Percentiles rank a stretch among this genome's conserved stretches.
Evolutionary conservation across 2,888 invertebrate genomes (phyloP).

Genomic region (Parascotia fuliginaria): DNA sequence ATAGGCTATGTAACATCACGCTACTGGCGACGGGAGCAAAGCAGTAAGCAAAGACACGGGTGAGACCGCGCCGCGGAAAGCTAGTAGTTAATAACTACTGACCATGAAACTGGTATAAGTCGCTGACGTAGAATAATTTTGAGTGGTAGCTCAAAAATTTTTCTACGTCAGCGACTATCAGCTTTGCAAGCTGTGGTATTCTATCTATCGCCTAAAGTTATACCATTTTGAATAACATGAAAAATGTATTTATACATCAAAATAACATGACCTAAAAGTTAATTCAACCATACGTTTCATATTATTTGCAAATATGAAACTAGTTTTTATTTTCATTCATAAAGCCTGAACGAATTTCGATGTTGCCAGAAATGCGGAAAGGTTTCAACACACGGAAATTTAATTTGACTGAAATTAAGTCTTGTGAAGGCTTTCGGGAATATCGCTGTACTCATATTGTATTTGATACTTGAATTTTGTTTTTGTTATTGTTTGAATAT

Average conservation of each 20-base stretch:
- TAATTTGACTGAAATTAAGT: conserved; percentile 39
- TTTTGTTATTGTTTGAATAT: neutral
- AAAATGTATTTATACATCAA: neutral
- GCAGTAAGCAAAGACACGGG: no score
- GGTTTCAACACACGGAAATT: conserved; percentile 32
- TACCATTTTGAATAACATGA: no score
- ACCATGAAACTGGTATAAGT: no score
- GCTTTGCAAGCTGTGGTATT: no score
- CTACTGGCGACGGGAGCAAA: no score
- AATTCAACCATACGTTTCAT: neutral
- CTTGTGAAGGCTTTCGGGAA: conserved; percentile 16
- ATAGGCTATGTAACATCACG: no score
- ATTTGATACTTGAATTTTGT: neutral
- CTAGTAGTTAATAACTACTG: no score
- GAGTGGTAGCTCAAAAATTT: no score
- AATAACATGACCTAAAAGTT: neutral
- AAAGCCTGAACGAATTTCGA: conserved; percentile 29
- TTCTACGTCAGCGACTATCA: no score
- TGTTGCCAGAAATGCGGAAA: conserved; percentile 20
- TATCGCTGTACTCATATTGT: conserved; percentile 11
- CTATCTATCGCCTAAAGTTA: no score
- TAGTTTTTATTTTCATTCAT: conserved; percentile 32
- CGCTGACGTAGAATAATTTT: no score
- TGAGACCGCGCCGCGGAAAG: no score
- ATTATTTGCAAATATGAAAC: conserved; percentile 5